phyloP scores from a whole-genome alignment of 2,113 vertebrate genomes.

The Tympanuchus pallidicinctus region DNA sequence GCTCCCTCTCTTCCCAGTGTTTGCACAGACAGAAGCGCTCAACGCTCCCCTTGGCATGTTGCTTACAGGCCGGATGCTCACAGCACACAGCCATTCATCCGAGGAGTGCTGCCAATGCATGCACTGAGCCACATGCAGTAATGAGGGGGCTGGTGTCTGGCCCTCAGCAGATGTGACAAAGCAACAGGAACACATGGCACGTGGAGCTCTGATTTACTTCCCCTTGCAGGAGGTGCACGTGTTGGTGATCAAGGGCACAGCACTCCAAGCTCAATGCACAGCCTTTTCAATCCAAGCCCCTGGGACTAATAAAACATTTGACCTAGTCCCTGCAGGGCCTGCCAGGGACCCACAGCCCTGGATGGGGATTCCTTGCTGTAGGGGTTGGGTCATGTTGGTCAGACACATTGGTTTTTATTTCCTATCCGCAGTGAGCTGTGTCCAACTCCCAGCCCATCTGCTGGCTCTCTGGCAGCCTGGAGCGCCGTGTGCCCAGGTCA shows the following conservation, averaged over 20 bases:
- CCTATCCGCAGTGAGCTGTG: background rate
- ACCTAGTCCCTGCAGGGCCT: background rate
- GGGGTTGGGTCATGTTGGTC: background rate
- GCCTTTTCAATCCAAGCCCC: background rate
- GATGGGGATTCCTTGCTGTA: background rate
- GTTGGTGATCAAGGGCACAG: background rate
- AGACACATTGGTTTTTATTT: background rate
- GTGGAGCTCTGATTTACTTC: background rate
- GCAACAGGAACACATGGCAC: background rate
- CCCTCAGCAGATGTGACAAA: background rate
- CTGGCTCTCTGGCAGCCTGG: background rate
- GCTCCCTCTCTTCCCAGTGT: slow-evolving; percentile 27
- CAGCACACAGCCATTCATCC: background rate
- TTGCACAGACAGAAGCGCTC: background rate
- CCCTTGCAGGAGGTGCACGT: rapidly evolving
- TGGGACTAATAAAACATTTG: background rate
- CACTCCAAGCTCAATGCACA: background rate
- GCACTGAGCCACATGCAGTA: rapidly evolving
- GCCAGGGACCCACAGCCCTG: background rate
- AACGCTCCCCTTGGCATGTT: rapidly evolving
- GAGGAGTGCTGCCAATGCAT: background rate
- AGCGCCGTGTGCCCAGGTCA: background rate
- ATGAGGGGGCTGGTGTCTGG: background rate
- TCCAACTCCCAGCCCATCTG: slow-evolving; percentile 22
- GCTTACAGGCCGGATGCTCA: background rate